Evolutionary conservation across 2,888 invertebrate species (phyloP).

Genomic region (Tholera decimalis): DNA sequence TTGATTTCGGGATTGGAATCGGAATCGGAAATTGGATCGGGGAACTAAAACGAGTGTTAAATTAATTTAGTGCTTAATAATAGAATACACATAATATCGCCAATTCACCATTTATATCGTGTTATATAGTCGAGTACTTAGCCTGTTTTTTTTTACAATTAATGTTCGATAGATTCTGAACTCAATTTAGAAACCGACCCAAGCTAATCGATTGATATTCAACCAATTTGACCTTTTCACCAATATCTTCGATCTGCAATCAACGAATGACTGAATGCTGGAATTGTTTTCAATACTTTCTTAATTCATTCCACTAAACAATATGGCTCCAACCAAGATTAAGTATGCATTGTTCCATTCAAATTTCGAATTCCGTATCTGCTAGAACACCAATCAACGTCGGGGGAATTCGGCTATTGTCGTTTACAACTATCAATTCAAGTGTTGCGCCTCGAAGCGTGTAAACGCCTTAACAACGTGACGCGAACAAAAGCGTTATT

Average conservation of each 20-base stretch:
- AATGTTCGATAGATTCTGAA: neutral
- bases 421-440: constrained; percentile 55
- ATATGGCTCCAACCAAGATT: constrained; percentile 35
- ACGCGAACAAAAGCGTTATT: constrained; percentile 75
- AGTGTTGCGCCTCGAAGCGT: constrained; percentile 71
- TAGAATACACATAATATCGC: too few relatives aligned
- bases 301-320: constrained; percentile 38
- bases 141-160: too few relatives aligned
- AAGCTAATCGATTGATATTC: neutral
- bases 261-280: neutral
- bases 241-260: neutral
- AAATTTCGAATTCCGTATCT: constrained; percentile 40
- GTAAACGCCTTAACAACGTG: constrained; percentile 80
- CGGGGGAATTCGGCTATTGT: constrained; percentile 47
- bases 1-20: too few relatives aligned
- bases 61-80: too few relatives aligned
- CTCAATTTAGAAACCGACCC: neutral
- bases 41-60: too few relatives aligned
- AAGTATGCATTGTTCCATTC: constrained; percentile 47
- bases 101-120: too few relatives aligned
- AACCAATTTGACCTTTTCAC: neutral
- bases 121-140: too few relatives aligned
- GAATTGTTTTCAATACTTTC: constrained; percentile 9
- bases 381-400: constrained; percentile 45
- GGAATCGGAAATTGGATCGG: too few relatives aligned